phyloP scores from a whole-genome alignment of 2,113 vertebrate genomes.

The Brachypteracias leptosomus region DNA sequence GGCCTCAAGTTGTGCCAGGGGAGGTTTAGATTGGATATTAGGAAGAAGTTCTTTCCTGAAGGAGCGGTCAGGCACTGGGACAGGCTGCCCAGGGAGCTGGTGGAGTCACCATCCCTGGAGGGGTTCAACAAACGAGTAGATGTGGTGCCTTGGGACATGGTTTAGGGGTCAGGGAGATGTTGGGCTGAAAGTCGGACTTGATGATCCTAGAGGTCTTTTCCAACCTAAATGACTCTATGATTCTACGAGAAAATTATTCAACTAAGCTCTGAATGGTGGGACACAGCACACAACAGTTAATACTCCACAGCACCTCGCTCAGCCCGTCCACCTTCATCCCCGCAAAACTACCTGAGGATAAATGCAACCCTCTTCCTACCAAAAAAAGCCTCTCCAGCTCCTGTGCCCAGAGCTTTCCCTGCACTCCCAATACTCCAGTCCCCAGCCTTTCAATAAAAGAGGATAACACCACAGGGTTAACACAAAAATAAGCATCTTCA shows the following conservation, averaged over 20 bases:
- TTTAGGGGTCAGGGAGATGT: too few relatives aligned
- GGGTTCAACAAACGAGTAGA: too few relatives aligned
- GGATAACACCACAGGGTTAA: neutral
- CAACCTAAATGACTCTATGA: too few relatives aligned
- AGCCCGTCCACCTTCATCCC: neutral
- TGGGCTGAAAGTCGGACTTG: too few relatives aligned
- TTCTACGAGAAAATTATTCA: neutral
- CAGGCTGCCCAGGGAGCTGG: too few relatives aligned
- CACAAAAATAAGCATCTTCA: neutral
- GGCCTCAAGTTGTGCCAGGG: too few relatives aligned
- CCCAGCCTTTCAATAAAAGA: neutral
- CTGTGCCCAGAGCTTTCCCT: neutral
- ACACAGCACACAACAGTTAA: neutral
- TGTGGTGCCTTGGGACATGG: too few relatives aligned
- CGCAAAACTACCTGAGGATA: neutral
- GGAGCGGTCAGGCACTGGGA: too few relatives aligned
- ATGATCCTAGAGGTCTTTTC: too few relatives aligned
- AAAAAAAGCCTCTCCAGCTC: neutral
- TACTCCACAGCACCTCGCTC: neutral
- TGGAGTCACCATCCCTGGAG: too few relatives aligned
- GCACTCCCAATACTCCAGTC: neutral
- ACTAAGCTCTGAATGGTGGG: neutral
- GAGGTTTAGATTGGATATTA: too few relatives aligned
- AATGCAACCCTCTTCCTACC: neutral
- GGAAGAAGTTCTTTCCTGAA: too few relatives aligned